Conservation (phyloP, 2,797 vertebrate species). For the Hapalemur alaotrensis region DNA sequence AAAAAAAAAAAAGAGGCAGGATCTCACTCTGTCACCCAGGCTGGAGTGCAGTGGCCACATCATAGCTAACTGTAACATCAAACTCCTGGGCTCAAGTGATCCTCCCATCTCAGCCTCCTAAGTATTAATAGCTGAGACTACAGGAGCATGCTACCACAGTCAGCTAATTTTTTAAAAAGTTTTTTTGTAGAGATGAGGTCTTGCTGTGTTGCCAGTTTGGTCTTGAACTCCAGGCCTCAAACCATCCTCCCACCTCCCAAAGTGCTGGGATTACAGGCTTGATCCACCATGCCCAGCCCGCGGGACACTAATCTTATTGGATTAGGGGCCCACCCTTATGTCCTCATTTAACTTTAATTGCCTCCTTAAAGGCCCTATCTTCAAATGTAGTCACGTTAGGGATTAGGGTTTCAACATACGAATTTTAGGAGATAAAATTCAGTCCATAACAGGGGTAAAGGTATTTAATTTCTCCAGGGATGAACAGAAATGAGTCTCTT, state of each 20-base stretch:
- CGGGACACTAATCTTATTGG: background rate
- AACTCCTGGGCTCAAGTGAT: background rate
- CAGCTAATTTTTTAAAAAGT: background rate
- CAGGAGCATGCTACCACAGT: background rate
- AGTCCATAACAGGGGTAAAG: background rate
- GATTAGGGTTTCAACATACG: background rate
- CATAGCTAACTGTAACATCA: background rate
- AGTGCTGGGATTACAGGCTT: background rate
- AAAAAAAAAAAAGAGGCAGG: no score
- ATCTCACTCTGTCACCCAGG: background rate
- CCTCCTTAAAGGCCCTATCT: background rate
- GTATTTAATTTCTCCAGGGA: background rate
- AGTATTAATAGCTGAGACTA: background rate
- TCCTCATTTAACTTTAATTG: constrained; percentile 4
- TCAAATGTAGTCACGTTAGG: background rate
- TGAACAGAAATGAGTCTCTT: constrained; percentile 16
- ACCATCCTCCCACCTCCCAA: background rate
- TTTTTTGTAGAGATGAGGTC: background rate
- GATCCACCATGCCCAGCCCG: background rate
- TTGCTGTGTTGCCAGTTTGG: background rate
- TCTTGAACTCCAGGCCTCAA: background rate
- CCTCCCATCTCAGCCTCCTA: background rate
- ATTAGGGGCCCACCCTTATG: background rate
- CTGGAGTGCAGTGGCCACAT: background rate
- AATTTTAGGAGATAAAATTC: background rate